phyloP scores from a whole-genome alignment of 2,797 vertebrate species.

The Cirrhinus molitorella region DNA sequence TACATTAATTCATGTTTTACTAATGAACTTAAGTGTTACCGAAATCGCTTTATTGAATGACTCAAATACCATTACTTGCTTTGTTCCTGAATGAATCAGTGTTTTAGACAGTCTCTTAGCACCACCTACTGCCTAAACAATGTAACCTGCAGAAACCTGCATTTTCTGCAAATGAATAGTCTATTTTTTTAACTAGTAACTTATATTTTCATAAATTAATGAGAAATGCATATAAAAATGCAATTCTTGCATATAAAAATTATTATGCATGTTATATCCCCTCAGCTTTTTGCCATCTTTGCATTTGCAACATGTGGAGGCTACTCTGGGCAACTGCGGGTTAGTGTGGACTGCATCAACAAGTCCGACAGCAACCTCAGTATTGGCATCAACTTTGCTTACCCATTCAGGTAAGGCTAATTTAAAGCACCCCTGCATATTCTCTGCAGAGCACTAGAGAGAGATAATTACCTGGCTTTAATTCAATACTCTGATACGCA shows the following conservation, averaged over 20 bases:
- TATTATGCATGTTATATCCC: constrained; percentile 21
- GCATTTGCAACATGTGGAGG: constrained; percentile 98
- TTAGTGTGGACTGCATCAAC: constrained; percentile 97
- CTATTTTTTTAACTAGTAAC: background rate
- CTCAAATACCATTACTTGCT: no score
- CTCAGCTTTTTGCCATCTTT: constrained; percentile 98
- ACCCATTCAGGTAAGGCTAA: constrained; percentile 93
- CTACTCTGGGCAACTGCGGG: constrained; percentile 92
- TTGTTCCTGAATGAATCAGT: no score
- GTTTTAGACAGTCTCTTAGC: background rate
- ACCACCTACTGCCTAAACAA: background rate
- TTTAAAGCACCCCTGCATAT: background rate
- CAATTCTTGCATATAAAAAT: background rate
- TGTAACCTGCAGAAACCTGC: background rate
- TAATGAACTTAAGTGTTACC: no score
- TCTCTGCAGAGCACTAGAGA: background rate
- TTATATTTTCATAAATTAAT: background rate
- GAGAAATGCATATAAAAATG: background rate
- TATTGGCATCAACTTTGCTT: constrained; percentile 91
- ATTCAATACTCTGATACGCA: background rate
- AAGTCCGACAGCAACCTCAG: constrained; percentile 95
- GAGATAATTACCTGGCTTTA: constrained; percentile 8
- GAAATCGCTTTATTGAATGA: background rate
- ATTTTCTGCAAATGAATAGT: background rate
- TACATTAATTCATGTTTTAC: no score